These are phyloP conservation scores for Herminia tarsipennalis DNA, from an alignment of 2,888 invertebrate genomes.

Conservation along the genomic window DNA sequence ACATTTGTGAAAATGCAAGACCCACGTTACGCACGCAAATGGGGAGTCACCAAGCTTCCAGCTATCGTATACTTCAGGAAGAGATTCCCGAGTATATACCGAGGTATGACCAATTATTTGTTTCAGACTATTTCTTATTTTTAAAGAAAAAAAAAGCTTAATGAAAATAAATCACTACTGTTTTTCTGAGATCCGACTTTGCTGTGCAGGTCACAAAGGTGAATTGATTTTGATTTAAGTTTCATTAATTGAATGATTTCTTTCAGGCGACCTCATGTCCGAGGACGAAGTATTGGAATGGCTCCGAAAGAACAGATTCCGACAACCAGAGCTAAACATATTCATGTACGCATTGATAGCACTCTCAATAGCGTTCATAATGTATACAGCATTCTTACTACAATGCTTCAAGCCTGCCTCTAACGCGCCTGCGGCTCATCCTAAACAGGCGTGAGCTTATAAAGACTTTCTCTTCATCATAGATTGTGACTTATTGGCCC, in stretches of 20 bases:
- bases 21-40: conserved; percentile 95
- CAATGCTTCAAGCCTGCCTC: conserved; percentile 94
- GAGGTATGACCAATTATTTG: too few relatives aligned
- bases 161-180: too few relatives aligned
- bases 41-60: conserved; percentile 96
- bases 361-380: conserved; percentile 92
- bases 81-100: conserved; percentile 96
- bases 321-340: conserved; percentile 96
- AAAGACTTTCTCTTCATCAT: conserved; percentile 42
- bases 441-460: conserved; percentile 87
- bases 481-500: conserved; percentile 53
- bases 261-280: conserved; percentile 92
- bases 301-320: conserved; percentile 96
- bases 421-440: conserved; percentile 86
- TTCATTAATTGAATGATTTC: background rate
- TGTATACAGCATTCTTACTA: conserved; percentile 95
- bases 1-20: conserved; percentile 98
- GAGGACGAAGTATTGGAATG: conserved; percentile 96
- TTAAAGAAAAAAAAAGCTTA: too few relatives aligned
- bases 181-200: too few relatives aligned
- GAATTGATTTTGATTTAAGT: too few relatives aligned
- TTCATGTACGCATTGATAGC: conserved; percentile 97
- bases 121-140: too few relatives aligned
- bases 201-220: too few relatives aligned
- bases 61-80: conserved; percentile 96